phyloP scores from a whole-genome alignment of 1,140 invertebrate genomes.

The Drosophila tsacasi region DNA sequence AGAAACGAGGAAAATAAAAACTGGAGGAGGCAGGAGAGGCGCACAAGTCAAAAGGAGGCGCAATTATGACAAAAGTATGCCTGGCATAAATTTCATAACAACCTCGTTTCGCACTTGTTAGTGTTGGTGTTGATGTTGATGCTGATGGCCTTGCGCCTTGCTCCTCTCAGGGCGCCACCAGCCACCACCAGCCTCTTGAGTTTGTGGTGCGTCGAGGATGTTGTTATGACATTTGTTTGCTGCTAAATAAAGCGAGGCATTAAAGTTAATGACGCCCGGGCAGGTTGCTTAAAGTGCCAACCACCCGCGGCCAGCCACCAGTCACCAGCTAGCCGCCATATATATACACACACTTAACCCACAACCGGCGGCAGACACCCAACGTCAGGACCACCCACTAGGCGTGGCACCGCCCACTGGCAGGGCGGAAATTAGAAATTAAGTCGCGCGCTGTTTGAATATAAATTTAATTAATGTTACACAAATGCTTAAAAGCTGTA shows the following conservation, averaged over 20 bases:
- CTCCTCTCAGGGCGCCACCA: neutral
- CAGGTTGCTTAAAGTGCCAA: constrained; percentile 82
- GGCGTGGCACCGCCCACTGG: constrained; percentile 38
- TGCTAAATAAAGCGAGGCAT: constrained; percentile 80
- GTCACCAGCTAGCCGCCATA: constrained; percentile 28
- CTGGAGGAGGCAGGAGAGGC: constrained; percentile 30
- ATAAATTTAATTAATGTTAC: constrained; percentile 84
- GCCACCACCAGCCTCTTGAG: constrained; percentile 13
- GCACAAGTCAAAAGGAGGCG: constrained; percentile 74
- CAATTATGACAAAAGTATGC: constrained; percentile 83
- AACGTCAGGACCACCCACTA: constrained; percentile 6
- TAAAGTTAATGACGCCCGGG: constrained; percentile 82
- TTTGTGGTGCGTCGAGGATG: constrained; percentile 48
- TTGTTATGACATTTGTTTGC: constrained; percentile 82
- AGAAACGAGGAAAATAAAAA: constrained; percentile 10
- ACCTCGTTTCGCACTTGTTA: constrained; percentile 75
- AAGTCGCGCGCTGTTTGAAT: constrained; percentile 83
- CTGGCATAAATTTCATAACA: constrained; percentile 78
- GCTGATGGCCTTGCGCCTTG: constrained; percentile 30
- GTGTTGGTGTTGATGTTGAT: constrained; percentile 48
- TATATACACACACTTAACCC: constrained; percentile 38
- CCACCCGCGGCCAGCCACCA: constrained; percentile 63
- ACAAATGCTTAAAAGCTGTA: constrained; percentile 82
- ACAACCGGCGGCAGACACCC: constrained; percentile 36
- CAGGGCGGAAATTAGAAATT: constrained; percentile 82